Evolutionary conservation across 2,113 vertebrate genomes (phyloP).

Genomic region (Bufo bufo): DNA sequence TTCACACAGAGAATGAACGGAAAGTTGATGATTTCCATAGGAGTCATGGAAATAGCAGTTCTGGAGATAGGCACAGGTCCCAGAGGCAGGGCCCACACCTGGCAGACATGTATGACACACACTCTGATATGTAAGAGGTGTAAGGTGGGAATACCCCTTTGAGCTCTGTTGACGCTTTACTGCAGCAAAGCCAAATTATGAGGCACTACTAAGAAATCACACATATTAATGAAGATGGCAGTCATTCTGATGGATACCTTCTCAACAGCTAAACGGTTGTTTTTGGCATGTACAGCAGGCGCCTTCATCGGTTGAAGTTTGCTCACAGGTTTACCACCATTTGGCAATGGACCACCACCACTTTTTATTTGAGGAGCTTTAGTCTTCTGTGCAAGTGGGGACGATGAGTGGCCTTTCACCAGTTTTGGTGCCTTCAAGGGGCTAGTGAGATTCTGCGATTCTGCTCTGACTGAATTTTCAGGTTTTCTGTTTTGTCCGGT

Average conservation of each 20-base stretch:
- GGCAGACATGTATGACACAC: too few relatives aligned
- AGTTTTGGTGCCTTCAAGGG: slow-evolving; percentile 61
- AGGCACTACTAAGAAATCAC: neutral
- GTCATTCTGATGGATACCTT: slow-evolving; percentile 65
- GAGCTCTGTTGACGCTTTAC: neutral
- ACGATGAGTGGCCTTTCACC: slow-evolving; percentile 44
- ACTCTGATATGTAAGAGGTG: too few relatives aligned
- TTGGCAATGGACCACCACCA: neutral
- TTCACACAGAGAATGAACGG: too few relatives aligned
- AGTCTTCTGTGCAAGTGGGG: slow-evolving; percentile 50
- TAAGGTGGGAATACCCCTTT: too few relatives aligned
- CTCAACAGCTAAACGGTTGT: slow-evolving; percentile 59
- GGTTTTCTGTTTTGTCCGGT: slow-evolving; percentile 33
- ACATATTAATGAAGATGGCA: neutral
- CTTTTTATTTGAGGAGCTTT: slow-evolving; percentile 39
- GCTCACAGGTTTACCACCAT: neutral
- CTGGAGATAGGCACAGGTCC: too few relatives aligned
- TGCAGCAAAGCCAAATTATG: slow-evolving; percentile 15
- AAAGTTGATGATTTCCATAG: too few relatives aligned
- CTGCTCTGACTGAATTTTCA: neutral
- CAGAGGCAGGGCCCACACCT: too few relatives aligned
- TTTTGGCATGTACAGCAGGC: slow-evolving; percentile 53
- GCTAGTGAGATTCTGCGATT: slow-evolving; percentile 60
- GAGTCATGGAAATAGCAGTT: too few relatives aligned
- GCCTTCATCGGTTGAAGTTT: slow-evolving; percentile 59